Evolutionary conservation across 1,140 invertebrate species (phyloP).

Genomic region (Orius insidiosus): DNA sequence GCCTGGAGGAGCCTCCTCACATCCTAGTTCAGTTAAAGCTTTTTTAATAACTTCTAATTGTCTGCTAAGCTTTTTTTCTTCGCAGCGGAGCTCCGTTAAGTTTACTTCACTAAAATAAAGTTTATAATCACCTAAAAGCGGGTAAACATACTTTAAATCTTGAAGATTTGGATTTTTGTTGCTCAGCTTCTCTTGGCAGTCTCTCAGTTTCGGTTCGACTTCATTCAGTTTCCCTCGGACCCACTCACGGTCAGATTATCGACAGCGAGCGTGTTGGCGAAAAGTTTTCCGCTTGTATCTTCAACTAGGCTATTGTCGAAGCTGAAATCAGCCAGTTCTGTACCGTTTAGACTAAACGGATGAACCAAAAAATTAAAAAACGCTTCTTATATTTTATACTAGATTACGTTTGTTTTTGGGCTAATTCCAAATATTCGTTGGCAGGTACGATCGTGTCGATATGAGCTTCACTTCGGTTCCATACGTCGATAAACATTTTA

Average conservation of each 20-base stretch:
- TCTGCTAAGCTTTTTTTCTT: conserved; percentile 59
- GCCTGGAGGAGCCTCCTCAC: conserved; percentile 68
- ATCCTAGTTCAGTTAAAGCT: conserved; percentile 67
- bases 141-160: conserved; percentile 10
- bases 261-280: conserved; percentile 66
- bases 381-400: not conserved
- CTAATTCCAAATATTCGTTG: conserved; percentile 68
- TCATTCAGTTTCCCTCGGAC: conserved; percentile 56
- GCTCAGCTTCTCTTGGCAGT: conserved; percentile 35
- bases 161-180: conserved; percentile 16
- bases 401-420: conserved; percentile 59
- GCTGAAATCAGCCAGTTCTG: conserved; percentile 52
- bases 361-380: not conserved
- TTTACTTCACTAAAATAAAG: conserved; percentile 25
- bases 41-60: conserved; percentile 64
- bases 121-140: not conserved
- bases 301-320: conserved; percentile 73
- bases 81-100: conserved; percentile 46
- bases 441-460: conserved; percentile 54
- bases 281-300: conserved; percentile 60
- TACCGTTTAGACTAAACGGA: conserved; percentile 19
- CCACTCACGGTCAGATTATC: conserved; percentile 85
- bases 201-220: conserved; percentile 49
- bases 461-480: conserved; percentile 46
- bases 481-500: conserved; percentile 57